phyloP scores from a whole-genome alignment of 30 jellyfish, hydroid and myxozoan species.

The Aurelia aurita complex sp. Pacific region DNA sequence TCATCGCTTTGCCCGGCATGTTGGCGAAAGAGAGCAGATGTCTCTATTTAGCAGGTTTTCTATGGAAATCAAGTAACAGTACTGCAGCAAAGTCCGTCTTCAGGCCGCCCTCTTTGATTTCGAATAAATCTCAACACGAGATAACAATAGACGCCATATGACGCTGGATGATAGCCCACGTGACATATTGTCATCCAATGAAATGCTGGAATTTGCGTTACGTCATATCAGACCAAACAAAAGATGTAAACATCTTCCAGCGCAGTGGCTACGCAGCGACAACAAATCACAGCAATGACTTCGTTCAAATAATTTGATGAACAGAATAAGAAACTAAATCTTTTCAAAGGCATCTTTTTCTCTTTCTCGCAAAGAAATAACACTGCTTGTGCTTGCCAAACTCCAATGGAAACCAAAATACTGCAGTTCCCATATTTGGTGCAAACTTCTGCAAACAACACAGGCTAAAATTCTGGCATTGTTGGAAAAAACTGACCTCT shows the following conservation, averaged over 20 bases:
- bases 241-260: slow-evolving; percentile 17
- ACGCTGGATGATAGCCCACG: slow-evolving; percentile 15
- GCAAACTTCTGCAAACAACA: no score
- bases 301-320: no score
- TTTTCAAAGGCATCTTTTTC: no score
- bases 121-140: slow-evolving; percentile 28
- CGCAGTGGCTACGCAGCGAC: slow-evolving; percentile 1
- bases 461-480: no score
- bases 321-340: no score
- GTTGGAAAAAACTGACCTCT: no score
- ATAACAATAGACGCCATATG: slow-evolving; percentile 44
- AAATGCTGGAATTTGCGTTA: not conserved
- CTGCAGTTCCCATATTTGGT: no score
- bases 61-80: not conserved
- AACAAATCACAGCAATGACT: no score
- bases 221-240: slow-evolving; percentile 21
- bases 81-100: not conserved
- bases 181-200: slow-evolving; percentile 22
- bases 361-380: no score
- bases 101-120: slow-evolving; percentile 60
- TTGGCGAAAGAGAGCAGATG: slow-evolving; percentile 11
- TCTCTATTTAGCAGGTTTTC: not conserved
- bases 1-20: slow-evolving; percentile 98
- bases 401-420: no score
- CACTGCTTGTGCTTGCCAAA: no score